Evolutionary conservation across 2,888 invertebrate genomes (phyloP).

Genomic region (Achlya flavicornis): DNA sequence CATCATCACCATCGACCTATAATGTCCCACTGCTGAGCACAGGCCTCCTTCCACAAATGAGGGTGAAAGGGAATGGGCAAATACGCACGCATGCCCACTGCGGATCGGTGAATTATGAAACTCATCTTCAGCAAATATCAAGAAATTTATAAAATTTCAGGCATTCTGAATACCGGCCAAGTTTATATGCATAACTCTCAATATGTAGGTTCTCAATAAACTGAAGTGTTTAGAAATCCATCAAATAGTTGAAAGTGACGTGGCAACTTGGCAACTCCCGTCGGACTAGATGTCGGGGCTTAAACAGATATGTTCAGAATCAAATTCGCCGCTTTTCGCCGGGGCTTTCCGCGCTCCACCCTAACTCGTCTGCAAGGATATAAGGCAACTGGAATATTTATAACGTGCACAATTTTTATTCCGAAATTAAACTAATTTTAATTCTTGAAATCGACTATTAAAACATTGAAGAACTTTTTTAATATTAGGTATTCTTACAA

Average conservation of each 20-base stretch:
- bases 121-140: too few species aligned
- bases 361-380: constrained; percentile 27
- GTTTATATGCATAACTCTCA: neutral
- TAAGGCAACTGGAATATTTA: constrained; percentile 12
- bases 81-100: too few species aligned
- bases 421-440: neutral
- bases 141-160: neutral
- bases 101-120: neutral
- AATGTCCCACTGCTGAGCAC: too few species aligned
- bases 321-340: constrained; percentile 54
- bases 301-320: constrained; percentile 64
- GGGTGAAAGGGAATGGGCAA: too few species aligned
- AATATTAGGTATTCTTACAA: too few species aligned
- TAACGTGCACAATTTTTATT: neutral
- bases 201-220: neutral
- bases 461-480: too few species aligned
- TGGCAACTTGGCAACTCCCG: constrained; percentile 38
- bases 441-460: too few species aligned
- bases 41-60: too few species aligned
- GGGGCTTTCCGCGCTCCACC: constrained; percentile 39
- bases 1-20: too few species aligned
- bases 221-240: constrained; percentile 1
- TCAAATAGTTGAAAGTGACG: constrained; percentile 22
- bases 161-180: too few species aligned
- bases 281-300: constrained; percentile 55